phyloP scores from a whole-genome alignment of 2,888 invertebrate genomes.

The Leucoptera coffeella region DNA sequence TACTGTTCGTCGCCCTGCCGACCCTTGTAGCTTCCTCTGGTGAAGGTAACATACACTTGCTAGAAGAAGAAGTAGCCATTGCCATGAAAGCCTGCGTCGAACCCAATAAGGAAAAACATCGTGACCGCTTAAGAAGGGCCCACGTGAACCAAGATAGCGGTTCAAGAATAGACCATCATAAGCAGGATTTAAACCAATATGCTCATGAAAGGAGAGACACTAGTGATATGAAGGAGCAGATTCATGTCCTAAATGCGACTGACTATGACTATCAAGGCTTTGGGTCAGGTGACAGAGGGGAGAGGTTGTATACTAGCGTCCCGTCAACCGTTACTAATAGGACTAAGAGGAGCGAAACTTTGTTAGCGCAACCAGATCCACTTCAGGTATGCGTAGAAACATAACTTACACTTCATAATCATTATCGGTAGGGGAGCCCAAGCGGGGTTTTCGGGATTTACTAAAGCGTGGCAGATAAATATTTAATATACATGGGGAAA shows the following conservation, averaged over 20 bases:
- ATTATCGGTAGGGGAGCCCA: no score
- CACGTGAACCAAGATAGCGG: slow-evolving; percentile 13
- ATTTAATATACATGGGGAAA: no score
- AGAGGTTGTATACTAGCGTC: slow-evolving; percentile 14
- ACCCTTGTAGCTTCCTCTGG: slow-evolving; percentile 16
- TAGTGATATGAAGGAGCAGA: slow-evolving; percentile 15
- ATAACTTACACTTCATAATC: no score
- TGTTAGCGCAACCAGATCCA: slow-evolving; percentile 17
- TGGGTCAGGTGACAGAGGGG: slow-evolving; percentile 11
- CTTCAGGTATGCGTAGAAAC: no score
- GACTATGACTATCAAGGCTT: slow-evolving; percentile 18
- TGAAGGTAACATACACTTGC: slow-evolving; percentile 32
- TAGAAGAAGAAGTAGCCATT: slow-evolving; percentile 28
- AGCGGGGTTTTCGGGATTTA: no score
- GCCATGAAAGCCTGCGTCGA: slow-evolving; percentile 23
- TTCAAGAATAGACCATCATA: slow-evolving; percentile 17
- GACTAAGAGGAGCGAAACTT: slow-evolving; percentile 19
- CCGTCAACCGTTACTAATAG: slow-evolving; percentile 13
- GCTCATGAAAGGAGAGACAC: slow-evolving; percentile 20
- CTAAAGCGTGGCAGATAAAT: no score
- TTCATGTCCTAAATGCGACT: slow-evolving; percentile 19
- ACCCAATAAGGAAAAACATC: slow-evolving; percentile 9
- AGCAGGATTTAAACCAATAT: slow-evolving; percentile 17
- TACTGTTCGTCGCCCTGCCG: slow-evolving; percentile 14
- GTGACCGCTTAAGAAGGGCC: slow-evolving; percentile 6